phyloP scores from a whole-genome alignment of 2,888 invertebrate species.

The Dolichopus griseipennis region DNA sequence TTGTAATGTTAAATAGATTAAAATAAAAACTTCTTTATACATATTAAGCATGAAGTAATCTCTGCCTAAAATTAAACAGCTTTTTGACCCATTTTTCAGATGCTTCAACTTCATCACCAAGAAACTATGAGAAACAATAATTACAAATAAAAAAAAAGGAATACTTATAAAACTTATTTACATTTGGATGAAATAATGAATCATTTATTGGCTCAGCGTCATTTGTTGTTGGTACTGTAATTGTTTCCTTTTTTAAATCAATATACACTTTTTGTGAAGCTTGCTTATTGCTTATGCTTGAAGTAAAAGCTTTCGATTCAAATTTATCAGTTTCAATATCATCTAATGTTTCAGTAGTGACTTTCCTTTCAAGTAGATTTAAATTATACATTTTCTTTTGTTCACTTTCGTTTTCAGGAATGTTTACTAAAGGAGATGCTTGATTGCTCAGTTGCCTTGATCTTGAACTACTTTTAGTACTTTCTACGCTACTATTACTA shows the following conservation, averaged over 20 bases:
- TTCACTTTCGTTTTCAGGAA: slow-evolving; percentile 16
- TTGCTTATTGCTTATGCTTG: slow-evolving; percentile 51
- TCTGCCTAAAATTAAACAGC: slow-evolving; percentile 55
- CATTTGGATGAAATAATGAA: slow-evolving; percentile 58
- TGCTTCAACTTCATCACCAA: slow-evolving; percentile 56
- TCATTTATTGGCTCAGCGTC: slow-evolving; percentile 45
- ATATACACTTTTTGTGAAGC: slow-evolving; percentile 55
- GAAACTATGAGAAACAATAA: slow-evolving; percentile 47
- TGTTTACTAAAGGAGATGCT: slow-evolving; percentile 8
- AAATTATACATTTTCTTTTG: not conserved
- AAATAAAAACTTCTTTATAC: slow-evolving; percentile 15
- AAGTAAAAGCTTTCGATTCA: slow-evolving; percentile 49
- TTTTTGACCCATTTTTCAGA: slow-evolving; percentile 70
- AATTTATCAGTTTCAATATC: slow-evolving; percentile 64
- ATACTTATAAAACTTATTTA: slow-evolving; percentile 41
- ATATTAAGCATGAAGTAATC: slow-evolving; percentile 41
- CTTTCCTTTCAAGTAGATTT: slow-evolving; percentile 26
- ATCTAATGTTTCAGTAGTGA: slow-evolving; percentile 48
- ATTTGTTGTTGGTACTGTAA: slow-evolving; percentile 54
- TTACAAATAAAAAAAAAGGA: not conserved
- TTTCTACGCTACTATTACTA: slow-evolving; percentile 29
- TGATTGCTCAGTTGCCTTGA: not conserved
- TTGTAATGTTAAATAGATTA: slow-evolving; percentile 12
- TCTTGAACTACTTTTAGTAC: slow-evolving; percentile 23
- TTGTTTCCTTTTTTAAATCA: slow-evolving; percentile 61